Evolutionary conservation across 2,888 invertebrate species (phyloP).

Genomic region (Myopa tessellatipennis): DNA sequence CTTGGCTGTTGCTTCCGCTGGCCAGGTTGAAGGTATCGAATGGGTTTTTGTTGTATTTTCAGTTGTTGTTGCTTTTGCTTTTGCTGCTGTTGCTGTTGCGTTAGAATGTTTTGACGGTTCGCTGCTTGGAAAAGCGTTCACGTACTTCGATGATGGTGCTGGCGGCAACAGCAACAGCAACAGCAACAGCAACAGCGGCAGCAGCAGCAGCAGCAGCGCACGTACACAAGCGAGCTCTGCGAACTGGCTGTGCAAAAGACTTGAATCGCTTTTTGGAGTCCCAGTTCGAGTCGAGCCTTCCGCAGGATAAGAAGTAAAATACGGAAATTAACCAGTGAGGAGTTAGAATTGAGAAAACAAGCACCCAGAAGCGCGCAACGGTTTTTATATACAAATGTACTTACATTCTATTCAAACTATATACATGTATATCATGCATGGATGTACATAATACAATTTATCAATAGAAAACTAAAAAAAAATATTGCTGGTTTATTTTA

Average conservation of each 20-base stretch:
- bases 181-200: neutral
- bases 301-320: slow-evolving; percentile 44
- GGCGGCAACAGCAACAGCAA: slow-evolving; percentile 3
- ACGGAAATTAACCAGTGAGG: slow-evolving; percentile 27
- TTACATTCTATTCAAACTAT: neutral
- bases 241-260: neutral
- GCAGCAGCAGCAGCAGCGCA: slow-evolving; percentile 1
- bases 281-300: slow-evolving; percentile 47
- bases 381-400: slow-evolving; percentile 19
- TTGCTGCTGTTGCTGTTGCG: slow-evolving; percentile 12
- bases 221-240: neutral
- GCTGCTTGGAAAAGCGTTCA: slow-evolving; percentile 34
- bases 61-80: slow-evolving; percentile 13
- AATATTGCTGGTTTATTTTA: too few relatives aligned
- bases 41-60: neutral
- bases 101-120: slow-evolving; percentile 18
- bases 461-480: too few relatives aligned
- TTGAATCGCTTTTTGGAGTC: slow-evolving; percentile 33
- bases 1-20: slow-evolving; percentile 24
- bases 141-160: neutral
- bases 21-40: slow-evolving; percentile 24
- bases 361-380: slow-evolving; percentile 24
- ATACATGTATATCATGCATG: neutral
- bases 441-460: too few relatives aligned
- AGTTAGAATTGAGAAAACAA: neutral